A percentile compares a stretch with the other conserved stretches of the same genome.
These are phyloP conservation scores for Agrilus cyanescens DNA, from an alignment of 2,888 invertebrate genomes.

Conservation along the genomic window DNA sequence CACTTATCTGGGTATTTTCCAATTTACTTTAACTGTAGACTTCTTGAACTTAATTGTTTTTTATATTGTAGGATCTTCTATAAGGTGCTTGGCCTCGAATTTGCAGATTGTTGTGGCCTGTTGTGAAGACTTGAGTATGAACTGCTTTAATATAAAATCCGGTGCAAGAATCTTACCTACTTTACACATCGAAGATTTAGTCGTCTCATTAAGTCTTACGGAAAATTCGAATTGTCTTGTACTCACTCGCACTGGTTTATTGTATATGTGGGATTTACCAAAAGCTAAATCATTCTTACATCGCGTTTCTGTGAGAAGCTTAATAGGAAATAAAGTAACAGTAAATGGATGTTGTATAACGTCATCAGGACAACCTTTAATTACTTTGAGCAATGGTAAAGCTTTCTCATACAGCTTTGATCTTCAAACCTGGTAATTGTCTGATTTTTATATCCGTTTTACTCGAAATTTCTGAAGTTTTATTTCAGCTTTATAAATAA, in stretches of 20 bases:
- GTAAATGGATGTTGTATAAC: conserved; percentile 47
- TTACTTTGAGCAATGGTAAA: conserved; percentile 74
- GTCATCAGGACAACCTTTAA: conserved; percentile 60
- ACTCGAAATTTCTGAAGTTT: not conserved
- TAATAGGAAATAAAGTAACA: conserved; percentile 45
- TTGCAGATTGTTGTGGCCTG: conserved; percentile 48
- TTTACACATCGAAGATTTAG: conserved; percentile 43
- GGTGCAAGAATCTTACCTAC: conserved; percentile 41
- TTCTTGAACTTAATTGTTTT: conserved; percentile 1
- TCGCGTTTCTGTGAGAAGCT: conserved; percentile 48
- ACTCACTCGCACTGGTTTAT: conserved; percentile 41
- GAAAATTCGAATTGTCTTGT: conserved; percentile 40
- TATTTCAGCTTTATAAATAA: not conserved
- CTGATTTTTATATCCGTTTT: no score
- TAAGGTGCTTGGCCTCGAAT: conserved; percentile 49
- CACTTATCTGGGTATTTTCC: conserved; percentile 47
- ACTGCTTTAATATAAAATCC: conserved; percentile 44
- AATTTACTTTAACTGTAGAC: conserved; percentile 14
- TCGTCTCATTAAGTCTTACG: conserved; percentile 44
- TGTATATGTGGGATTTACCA: conserved; percentile 51
- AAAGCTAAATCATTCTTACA: conserved; percentile 38
- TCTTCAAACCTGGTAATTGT: conserved; percentile 55
- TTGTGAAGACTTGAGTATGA: conserved; percentile 57
- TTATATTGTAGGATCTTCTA: conserved; percentile 39
- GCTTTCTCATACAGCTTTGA: conserved; percentile 73